Percentiles rank a stretch among this genome's conserved stretches.
phyloP scores from a whole-genome alignment of 1,140 invertebrate species.

The Psix sp. region DNA sequence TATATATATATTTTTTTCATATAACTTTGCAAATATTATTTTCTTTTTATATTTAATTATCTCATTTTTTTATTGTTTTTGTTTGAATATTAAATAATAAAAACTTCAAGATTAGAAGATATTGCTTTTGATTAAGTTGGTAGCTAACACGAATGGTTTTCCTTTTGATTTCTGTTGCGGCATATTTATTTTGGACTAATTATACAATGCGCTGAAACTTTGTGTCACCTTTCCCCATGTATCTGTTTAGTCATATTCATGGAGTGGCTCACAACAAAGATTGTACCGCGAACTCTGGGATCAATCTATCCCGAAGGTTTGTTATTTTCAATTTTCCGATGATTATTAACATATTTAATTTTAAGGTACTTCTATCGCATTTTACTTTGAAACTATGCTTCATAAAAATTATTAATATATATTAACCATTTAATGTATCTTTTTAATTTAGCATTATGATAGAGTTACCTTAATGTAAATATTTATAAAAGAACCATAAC shows the following conservation, averaged over 20 bases:
- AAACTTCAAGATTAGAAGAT: conserved; percentile 7
- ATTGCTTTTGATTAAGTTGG: conserved; percentile 28
- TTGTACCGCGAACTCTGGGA: conserved; percentile 83
- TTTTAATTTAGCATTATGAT: no score
- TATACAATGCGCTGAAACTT: conserved; percentile 61
- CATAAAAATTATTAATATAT: neutral
- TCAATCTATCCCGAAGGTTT: conserved; percentile 79
- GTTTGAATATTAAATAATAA: conserved; percentile 14
- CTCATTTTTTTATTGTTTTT: conserved; percentile 12
- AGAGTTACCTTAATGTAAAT: no score
- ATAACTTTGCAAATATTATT: no score
- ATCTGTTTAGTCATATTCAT: conserved; percentile 82
- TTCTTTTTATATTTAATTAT: no score
- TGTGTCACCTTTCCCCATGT: conserved; percentile 63
- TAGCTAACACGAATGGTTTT: conserved; percentile 70
- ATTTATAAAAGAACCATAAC: no score
- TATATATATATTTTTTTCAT: no score
- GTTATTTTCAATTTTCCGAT: conserved; percentile 60
- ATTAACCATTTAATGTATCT: no score
- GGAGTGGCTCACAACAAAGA: conserved; percentile 87
- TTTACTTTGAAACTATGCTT: neutral
- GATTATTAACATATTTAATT: conserved; percentile 6
- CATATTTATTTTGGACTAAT: conserved; percentile 72
- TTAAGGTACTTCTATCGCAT: neutral
- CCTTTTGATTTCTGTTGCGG: conserved; percentile 70